Percentiles rank a stretch among this genome's conserved stretches.
Evolutionary conservation across 2,113 vertebrate species (phyloP).

Genomic region (Gallinago paraguaiae): DNA sequence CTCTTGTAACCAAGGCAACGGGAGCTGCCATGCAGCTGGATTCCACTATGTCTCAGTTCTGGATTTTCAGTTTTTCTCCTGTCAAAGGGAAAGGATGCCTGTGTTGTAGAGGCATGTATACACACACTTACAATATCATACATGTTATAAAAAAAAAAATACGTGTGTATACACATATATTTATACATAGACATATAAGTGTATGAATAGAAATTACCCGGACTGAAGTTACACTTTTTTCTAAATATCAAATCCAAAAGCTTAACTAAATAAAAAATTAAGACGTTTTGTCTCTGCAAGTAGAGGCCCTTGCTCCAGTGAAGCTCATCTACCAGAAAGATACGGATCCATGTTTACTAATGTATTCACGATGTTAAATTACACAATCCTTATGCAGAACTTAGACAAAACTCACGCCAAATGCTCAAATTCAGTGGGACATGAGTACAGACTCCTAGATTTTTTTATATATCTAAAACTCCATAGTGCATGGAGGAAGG

Average conservation of each 20-base stretch:
- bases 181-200: neutral
- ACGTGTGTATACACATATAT: neutral
- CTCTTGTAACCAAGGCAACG: neutral
- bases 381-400: neutral
- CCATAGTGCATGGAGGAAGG: neutral
- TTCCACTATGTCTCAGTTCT: neutral
- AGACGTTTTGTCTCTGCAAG: neutral
- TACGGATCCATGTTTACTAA: neutral
- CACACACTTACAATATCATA: neutral
- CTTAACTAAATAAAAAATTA: neutral
- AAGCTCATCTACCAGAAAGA: neutral
- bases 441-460: neutral
- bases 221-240: neutral
- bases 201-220: neutral
- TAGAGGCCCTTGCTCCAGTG: neutral
- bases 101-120: neutral
- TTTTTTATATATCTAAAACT: neutral
- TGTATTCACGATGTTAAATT: neutral
- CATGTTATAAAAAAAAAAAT: neutral
- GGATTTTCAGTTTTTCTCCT: neutral
- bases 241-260: neutral
- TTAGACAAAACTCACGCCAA: neutral
- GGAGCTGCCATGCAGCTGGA: neutral
- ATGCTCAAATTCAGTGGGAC: neutral
- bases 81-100: neutral